Base-by-base conservation (phyloP, 2,797 vertebrate species). In the Orientallactaga sibirica region DNA sequence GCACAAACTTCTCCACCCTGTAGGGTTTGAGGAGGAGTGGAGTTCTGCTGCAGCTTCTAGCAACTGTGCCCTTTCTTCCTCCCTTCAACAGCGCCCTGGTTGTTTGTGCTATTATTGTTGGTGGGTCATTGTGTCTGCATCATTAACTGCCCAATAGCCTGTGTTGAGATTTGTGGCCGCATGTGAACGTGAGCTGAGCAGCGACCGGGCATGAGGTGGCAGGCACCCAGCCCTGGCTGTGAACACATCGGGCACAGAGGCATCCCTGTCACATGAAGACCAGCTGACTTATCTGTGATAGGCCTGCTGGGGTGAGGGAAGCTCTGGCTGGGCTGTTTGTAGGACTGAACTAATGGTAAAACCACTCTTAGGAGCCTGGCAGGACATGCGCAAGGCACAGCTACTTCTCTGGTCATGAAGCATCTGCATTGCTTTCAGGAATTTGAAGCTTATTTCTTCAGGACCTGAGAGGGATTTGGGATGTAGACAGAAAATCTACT, bases 401-500 rank as follows among this genome's bases (percentile, higher is more conserved):
- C 58, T 70, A 27, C 58, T 86, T 70, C 80, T 61, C 7, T 29
- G 48, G 7, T 48, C 33, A 33, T n/a, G 81, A 79, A 37, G 7
- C 16, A 15, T 79, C 48, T 29, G 16, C 11, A 52, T n/a, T 78
- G 48, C 58, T n/a, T 79, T 88, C 25, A 20, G 70, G 62, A 66
- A 88, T 74, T 68, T 62, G 71, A 92, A 92, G 33, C 9, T 86
- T 82, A 85, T 37, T 66, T 74, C n/a, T 61, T 85, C 20, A 85
- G 48, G 33, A 61, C 7, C 73, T 74, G 33, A 78, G 66, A 78
- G n/a, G 29, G 19, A 2, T 76, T 91, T 64, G 66, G 20, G 16
- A 73, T 67, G 43, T 73, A 62, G 33, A 86, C 89, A 87, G 80
- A 87, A 95, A 87, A 55, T 73, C 37, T 41, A 41, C 62, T 77